These are phyloP conservation scores for Caenorhabditis uteleia DNA, from an alignment of 2,888 invertebrate species.

Conservation along the genomic window DNA sequence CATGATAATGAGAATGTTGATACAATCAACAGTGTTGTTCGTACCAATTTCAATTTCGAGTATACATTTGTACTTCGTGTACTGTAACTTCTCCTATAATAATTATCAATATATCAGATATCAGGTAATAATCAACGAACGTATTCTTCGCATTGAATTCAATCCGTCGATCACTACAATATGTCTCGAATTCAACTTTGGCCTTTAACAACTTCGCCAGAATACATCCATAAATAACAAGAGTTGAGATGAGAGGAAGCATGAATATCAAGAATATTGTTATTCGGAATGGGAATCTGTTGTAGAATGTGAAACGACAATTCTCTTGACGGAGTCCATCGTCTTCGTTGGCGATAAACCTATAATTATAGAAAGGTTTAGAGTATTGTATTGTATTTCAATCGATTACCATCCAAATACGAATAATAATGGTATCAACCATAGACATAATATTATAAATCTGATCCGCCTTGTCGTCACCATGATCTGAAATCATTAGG, in stretches of 20 bases:
- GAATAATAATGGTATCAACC: conserved; percentile 59
- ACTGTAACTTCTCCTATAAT: conserved; percentile 15
- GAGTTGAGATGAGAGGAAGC: conserved; percentile 60
- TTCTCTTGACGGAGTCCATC: conserved; percentile 57
- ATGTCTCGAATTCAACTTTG: conserved; percentile 60
- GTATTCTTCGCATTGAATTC: conserved; percentile 1
- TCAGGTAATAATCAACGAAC: not conserved
- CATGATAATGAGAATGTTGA: conserved; percentile 64
- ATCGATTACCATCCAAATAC: conserved; percentile 47
- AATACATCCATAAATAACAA: conserved; percentile 56
- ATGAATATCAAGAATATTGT: conserved; percentile 64
- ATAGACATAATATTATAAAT: conserved; percentile 53
- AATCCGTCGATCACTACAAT: conserved; percentile 27
- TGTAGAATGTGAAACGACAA: conserved; percentile 61
- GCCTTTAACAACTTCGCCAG: conserved; percentile 61
- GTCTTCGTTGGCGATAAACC: conserved; percentile 50
- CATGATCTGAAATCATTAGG: conserved; percentile 49
- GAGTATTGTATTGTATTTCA: too few species aligned
- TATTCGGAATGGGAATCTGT: conserved; percentile 60
- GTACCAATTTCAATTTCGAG: conserved; percentile 61
- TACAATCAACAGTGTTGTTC: conserved; percentile 66
- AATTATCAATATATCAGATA: not conserved
- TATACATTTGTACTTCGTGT: conserved; percentile 46
- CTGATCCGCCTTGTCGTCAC: conserved; percentile 63
- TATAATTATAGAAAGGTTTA: too few species aligned